Evolutionary conservation across 2,888 invertebrate genomes (phyloP).

Genomic region (Suillia variegata): DNA sequence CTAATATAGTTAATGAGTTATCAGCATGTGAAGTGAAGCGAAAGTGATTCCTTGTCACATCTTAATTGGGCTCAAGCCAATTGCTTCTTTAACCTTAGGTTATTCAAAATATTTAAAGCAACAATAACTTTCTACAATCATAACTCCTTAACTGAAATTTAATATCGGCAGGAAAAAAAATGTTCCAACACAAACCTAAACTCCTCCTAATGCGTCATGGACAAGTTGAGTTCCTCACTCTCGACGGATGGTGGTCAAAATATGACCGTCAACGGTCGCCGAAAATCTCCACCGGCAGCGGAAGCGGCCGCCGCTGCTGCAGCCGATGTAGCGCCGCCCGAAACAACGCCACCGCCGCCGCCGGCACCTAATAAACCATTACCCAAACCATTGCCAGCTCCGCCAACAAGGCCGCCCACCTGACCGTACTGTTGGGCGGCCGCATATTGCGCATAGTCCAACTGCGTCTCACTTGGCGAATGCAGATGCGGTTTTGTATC

Average conservation of each 20-base stretch:
- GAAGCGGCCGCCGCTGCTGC: conserved; percentile 25
- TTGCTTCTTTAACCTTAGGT: too few relatives aligned
- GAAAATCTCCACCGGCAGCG: conserved; percentile 51
- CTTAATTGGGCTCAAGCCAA: too few relatives aligned
- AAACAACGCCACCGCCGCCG: conserved; percentile 26
- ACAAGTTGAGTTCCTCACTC: conserved; percentile 55
- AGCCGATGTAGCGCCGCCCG: conserved; percentile 27
- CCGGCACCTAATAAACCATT: conserved; percentile 23
- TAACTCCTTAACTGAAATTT: too few relatives aligned
- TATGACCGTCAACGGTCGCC: conserved; percentile 60
- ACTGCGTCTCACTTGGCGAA: conserved; percentile 56
- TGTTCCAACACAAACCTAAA: too few relatives aligned
- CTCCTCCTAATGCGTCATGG: conserved; percentile 53
- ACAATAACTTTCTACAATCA: too few relatives aligned
- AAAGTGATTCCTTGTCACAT: too few relatives aligned
- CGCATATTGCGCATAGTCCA: conserved; percentile 57
- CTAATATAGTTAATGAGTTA: too few relatives aligned
- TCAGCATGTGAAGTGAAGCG: too few relatives aligned
- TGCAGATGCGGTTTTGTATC: conserved; percentile 56
- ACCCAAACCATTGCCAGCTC: conserved; percentile 29
- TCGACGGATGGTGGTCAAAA: conserved; percentile 61
- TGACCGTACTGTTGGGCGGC: conserved; percentile 53
- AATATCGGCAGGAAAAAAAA: too few relatives aligned
- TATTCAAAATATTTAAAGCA: too few relatives aligned
- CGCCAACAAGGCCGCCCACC: conserved; percentile 38